Evolutionary conservation across 2,113 vertebrate genomes (phyloP).

Genomic region (Bettongia penicillata): DNA sequence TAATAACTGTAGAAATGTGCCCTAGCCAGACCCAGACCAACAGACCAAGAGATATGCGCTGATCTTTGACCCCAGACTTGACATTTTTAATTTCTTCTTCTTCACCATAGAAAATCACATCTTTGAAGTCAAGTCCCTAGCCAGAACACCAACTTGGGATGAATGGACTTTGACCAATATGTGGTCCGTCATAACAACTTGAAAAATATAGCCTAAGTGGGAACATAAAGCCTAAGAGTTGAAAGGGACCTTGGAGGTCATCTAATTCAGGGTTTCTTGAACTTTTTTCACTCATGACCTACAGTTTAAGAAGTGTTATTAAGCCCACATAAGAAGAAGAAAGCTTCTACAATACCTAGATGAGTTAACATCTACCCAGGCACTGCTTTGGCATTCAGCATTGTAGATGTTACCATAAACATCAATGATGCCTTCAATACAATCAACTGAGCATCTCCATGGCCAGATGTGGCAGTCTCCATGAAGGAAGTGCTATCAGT

Average conservation of each 20-base stretch:
- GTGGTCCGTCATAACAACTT: background rate
- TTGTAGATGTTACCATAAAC: background rate
- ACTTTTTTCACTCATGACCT: too few species aligned
- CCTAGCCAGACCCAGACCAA: too few species aligned
- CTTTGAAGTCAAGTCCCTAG: too few species aligned
- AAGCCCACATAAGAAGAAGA: background rate
- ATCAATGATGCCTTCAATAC: background rate
- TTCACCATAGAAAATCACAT: too few species aligned
- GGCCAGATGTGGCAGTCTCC: background rate
- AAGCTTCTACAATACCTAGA: background rate
- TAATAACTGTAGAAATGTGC: too few species aligned
- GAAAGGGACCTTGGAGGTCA: background rate
- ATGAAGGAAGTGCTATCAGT: background rate
- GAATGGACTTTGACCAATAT: background rate
- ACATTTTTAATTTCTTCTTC: too few species aligned
- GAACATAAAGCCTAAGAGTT: background rate
- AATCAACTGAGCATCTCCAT: background rate
- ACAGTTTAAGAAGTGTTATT: background rate
- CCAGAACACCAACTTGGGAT: background rate
- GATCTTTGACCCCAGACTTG: too few species aligned
- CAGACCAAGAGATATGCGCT: too few species aligned
- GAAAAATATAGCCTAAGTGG: background rate
- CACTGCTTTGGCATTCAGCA: background rate
- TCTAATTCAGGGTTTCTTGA: background rate
- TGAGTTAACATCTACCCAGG: background rate